phyloP scores from a whole-genome alignment of 2,797 vertebrate species.

The Sebastes trivittatus region DNA sequence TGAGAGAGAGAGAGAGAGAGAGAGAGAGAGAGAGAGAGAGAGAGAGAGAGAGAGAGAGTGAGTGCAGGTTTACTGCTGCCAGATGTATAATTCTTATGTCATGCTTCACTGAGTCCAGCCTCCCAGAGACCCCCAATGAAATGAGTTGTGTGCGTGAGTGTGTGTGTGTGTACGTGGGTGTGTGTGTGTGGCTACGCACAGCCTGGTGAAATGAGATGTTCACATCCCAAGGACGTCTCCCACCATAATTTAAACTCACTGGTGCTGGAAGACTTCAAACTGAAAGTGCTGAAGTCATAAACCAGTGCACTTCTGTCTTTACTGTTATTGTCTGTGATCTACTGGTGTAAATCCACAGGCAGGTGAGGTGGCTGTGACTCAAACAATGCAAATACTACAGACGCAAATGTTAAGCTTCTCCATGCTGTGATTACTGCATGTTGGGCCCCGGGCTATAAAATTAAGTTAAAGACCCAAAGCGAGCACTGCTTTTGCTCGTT shows the following conservation, averaged over 20 bases:
- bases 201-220: conserved; percentile 81
- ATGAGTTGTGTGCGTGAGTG: conserved; percentile 50
- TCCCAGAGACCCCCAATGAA: conserved; percentile 75
- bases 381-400: conserved; percentile 60
- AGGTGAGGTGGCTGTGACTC: conserved; percentile 63
- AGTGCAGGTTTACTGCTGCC: conserved; percentile 74
- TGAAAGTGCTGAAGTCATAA: conserved; percentile 80
- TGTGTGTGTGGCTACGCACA: conserved; percentile 32
- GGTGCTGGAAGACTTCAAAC: conserved; percentile 79
- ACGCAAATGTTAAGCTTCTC: conserved; percentile 36
- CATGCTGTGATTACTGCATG: conserved; percentile 40
- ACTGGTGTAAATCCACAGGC: conserved; percentile 71
- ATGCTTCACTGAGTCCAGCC: conserved; percentile 72
- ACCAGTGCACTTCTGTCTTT: conserved; percentile 75
- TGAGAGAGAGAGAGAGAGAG: not conserved
- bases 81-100: conserved; percentile 80
- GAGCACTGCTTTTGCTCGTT: conserved; percentile 19
- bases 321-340: conserved; percentile 78
- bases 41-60: conserved; percentile 1
- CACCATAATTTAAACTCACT: conserved; percentile 82
- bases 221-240: conserved; percentile 83
- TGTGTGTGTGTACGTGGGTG: conserved; percentile 16
- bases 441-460: conserved; percentile 43
- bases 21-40: too few relatives aligned
- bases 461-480: conserved; percentile 53